Evolutionary conservation across 2,797 vertebrate species (phyloP), one percentile per base, ranked within the genome.

Genomic region (Chaetodon trifasciatus): DNA sequence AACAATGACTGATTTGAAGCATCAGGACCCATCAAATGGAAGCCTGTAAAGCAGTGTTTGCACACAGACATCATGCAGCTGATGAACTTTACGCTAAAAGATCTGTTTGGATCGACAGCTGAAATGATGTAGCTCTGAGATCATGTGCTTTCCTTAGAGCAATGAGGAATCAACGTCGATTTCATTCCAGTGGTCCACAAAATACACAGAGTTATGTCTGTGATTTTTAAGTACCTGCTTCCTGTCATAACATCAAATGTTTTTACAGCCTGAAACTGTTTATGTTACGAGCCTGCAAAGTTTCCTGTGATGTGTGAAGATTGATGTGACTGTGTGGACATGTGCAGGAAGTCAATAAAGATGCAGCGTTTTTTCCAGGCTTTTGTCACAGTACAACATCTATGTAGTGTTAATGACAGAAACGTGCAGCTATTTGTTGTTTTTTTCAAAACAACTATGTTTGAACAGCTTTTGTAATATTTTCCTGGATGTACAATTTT

Each of bases 241-340:
- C 62, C 83, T 82, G 80, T 85, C 78, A 89, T 74, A 82, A 82
- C 76, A 88, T 76, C 57, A 71, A 78, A 73, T 89, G 80, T 90
- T 91, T 91, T 64, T 74, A 91, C 84, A 84, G 83, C 81, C 76
- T 91, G 79, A 82, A 86, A 82, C 76, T 46, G 76, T 87, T 88
- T 88, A 82, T 60, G 68, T 47, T 64, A 57, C 16, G 16, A 83
- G 47, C 44, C 77, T 80, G 64, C 72, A 81, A 87, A 32, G 81
- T 81, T 85, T 93, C 79, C 85, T 78, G 62, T 57, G 47, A 62
- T 64, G 65, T 85, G 68, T 84, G 78, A 87, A 42, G 78, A 88
- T 83, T 91, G 77, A 81, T 88, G 49, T 52, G 42, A 88, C 78
- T 68, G 50, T 37, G 15, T 63, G 55, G 42, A 88, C 86, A 88